Percentiles rank a stretch among this genome's conserved stretches.
Conservation (phyloP, 2,888 invertebrate species). For the Catocala nupta region DNA sequence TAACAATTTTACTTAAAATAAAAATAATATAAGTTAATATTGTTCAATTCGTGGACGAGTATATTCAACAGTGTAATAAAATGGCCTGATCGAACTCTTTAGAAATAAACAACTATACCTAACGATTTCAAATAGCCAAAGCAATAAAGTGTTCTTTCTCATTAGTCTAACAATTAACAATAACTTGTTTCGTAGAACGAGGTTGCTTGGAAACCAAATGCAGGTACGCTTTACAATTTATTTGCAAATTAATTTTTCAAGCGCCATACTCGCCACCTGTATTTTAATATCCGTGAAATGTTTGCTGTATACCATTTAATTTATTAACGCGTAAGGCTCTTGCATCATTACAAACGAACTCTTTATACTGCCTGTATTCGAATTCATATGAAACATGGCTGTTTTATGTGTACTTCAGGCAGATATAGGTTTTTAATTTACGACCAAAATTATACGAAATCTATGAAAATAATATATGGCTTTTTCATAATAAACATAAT, state of each 20-base stretch:
- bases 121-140: constrained; percentile 3
- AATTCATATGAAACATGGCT: no score
- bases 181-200: background rate
- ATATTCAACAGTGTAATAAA: no score
- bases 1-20: no score
- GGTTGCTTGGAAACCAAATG: background rate
- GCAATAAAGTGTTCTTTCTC: background rate
- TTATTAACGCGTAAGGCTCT: background rate
- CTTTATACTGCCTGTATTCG: background rate
- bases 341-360: background rate
- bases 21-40: no score
- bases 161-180: no score
- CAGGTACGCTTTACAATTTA: background rate
- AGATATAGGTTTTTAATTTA: background rate
- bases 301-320: constrained; percentile 1
- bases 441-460: no score
- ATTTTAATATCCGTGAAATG: constrained; percentile 6
- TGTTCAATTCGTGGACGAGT: no score
- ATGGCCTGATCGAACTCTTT: no score
- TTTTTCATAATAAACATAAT: no score
- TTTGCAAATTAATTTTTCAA: constrained; percentile 11
- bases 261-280: constrained; percentile 4
- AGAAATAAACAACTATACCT: no score
- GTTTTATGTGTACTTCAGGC: background rate
- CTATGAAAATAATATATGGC: no score